Evolutionary conservation across 2,113 vertebrate species (phyloP).

Genomic region (Neodontobutis hainanensis): DNA sequence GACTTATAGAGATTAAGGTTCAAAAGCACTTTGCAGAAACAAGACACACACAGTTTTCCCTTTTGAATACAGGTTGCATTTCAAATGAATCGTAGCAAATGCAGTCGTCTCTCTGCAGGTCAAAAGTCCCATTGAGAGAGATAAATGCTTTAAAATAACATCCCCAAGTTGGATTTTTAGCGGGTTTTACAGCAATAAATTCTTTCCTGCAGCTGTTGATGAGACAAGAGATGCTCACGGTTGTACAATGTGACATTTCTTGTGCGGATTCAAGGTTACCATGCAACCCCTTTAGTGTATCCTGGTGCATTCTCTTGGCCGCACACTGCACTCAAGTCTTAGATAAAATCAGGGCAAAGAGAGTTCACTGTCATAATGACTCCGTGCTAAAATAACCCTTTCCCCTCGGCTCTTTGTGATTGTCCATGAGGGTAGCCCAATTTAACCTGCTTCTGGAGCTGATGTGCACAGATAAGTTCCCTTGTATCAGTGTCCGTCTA

Average conservation of each 20-base stretch:
- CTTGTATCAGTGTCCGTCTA: not conserved
- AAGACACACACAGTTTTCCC: too few species aligned
- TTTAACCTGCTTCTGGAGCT: conserved; percentile 7
- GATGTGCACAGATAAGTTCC: not conserved
- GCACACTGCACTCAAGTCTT: conserved; percentile 36
- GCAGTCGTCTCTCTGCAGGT: not conserved
- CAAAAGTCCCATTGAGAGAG: not conserved
- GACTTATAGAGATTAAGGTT: not conserved
- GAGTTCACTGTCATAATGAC: conserved; percentile 40
- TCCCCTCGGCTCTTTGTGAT: conserved; percentile 2
- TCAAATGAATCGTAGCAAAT: not conserved
- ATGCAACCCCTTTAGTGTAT: conserved; percentile 3
- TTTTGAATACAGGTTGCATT: not conserved
- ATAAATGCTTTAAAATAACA: not conserved
- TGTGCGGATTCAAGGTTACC: not conserved
- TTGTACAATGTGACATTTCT: conserved; percentile 26
- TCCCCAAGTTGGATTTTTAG: not conserved
- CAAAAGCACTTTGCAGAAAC: not conserved
- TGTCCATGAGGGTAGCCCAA: conserved; percentile 2
- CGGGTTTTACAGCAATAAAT: not conserved
- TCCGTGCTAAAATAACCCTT: conserved; percentile 16
- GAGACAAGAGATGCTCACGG: not conserved
- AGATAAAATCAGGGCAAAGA: conserved; percentile 63
- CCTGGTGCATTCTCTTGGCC: conserved; percentile 32
- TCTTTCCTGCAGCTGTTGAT: not conserved